Evolutionary conservation across 2,113 vertebrate species (phyloP).

Genomic region (Phaetusa simplex): DNA sequence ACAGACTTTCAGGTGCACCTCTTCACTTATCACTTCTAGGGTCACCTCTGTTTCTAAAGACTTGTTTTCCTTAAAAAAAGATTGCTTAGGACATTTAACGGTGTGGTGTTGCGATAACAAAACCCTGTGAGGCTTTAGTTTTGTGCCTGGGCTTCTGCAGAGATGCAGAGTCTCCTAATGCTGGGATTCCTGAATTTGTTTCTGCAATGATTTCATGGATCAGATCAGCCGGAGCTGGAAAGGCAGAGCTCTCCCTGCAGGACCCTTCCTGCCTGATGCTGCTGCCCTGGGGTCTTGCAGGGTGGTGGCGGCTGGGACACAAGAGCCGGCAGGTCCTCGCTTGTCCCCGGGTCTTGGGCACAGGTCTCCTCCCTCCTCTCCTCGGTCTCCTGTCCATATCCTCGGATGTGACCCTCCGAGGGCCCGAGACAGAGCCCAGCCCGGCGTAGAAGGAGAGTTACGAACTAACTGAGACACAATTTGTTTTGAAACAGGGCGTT

Average conservation of each 20-base stretch:
- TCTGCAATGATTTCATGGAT: not conserved
- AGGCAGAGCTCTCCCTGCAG: not conserved
- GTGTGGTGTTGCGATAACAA: constrained; percentile 42
- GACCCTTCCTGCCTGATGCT: fast-evolving
- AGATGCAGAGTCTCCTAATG: not conserved
- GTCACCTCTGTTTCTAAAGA: constrained; percentile 80
- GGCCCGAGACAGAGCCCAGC: not conserved
- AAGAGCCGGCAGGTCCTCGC: fast-evolving
- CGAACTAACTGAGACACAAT: not conserved
- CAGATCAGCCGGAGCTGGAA: not conserved
- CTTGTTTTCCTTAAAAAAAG: constrained; percentile 76
- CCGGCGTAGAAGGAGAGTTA: not conserved
- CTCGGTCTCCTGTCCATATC: fast-evolving
- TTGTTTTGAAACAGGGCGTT: not conserved
- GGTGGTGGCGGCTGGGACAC: not conserved
- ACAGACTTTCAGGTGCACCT: constrained; percentile 74
- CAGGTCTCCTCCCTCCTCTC: fast-evolving
- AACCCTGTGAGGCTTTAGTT: constrained; percentile 17
- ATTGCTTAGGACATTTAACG: constrained; percentile 68
- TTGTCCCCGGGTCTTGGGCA: not conserved
- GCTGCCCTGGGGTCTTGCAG: not conserved
- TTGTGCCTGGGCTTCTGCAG: constrained; percentile 27
- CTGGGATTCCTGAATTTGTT: not conserved
- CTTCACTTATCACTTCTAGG: constrained; percentile 72
- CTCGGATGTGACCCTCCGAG: not conserved